phyloP scores from a whole-genome alignment of 2,113 vertebrate species.

The Gymnocephalus cernua region DNA sequence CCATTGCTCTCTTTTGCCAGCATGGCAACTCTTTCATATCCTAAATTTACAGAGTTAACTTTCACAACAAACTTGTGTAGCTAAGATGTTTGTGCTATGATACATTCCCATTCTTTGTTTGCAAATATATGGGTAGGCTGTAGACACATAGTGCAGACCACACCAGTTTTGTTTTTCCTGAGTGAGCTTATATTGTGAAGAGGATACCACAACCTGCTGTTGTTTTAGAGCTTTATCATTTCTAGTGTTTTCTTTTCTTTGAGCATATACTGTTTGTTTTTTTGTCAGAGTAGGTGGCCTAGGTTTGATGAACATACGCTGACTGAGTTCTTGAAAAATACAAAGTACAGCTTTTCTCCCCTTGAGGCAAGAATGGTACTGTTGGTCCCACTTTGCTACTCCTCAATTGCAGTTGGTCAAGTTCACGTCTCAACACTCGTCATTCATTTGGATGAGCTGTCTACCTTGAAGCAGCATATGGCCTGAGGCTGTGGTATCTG shows the following conservation, averaged over 20 bases:
- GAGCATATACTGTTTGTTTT: neutral
- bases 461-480: slow-evolving; percentile 37
- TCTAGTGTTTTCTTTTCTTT: neutral
- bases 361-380: slow-evolving; percentile 29
- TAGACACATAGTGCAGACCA: slow-evolving; percentile 52
- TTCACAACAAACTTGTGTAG: slow-evolving; percentile 67
- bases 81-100: slow-evolving; percentile 65
- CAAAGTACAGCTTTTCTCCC: slow-evolving; percentile 20
- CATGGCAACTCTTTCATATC: slow-evolving; percentile 53
- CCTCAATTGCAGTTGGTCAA: slow-evolving; percentile 43
- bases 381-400: slow-evolving; percentile 5
- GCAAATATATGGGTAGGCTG: slow-evolving; percentile 59
- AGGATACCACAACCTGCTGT: slow-evolving; percentile 37
- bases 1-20: slow-evolving; percentile 52
- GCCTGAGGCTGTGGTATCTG: slow-evolving; percentile 41
- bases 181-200: slow-evolving; percentile 45
- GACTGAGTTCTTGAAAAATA: slow-evolving; percentile 36
- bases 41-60: slow-evolving; percentile 55
- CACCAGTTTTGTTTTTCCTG: slow-evolving; percentile 64
- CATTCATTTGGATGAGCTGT: slow-evolving; percentile 65
- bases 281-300: neutral
- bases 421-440: slow-evolving; percentile 33
- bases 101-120: slow-evolving; percentile 58
- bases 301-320: slow-evolving; percentile 20
- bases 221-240: slow-evolving; percentile 51